These are phyloP conservation scores for Heliconius nattereri DNA, from an alignment of 1,140 invertebrate species.

Conservation along the genomic window DNA sequence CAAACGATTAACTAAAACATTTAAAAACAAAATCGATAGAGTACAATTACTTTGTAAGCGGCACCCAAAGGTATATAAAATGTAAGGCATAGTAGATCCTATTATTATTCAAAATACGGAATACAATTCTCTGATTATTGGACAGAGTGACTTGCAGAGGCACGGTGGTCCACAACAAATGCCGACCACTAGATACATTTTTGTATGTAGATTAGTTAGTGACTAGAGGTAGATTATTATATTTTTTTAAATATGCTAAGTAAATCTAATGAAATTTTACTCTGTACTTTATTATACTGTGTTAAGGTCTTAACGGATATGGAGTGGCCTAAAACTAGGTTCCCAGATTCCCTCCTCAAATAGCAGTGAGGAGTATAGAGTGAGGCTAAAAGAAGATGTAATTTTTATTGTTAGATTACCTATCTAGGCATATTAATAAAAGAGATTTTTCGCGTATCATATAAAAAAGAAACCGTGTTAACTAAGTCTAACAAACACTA, in stretches of 20 bases:
- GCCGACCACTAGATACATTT: slow-evolving; percentile 55
- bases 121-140: not conserved
- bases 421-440: no score
- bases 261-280: no score
- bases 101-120: not conserved
- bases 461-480: not conserved
- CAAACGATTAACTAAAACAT: slow-evolving; percentile 6
- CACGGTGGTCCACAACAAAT: slow-evolving; percentile 67
- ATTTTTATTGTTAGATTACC: no score
- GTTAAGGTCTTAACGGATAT: no score
- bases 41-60: slow-evolving; percentile 53
- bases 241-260: not conserved
- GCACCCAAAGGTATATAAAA: slow-evolving; percentile 17
- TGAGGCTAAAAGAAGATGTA: no score
- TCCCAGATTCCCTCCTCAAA: no score
- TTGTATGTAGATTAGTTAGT: slow-evolving; percentile 22
- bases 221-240: slow-evolving; percentile 13
- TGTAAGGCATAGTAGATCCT: not conserved
- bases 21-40: slow-evolving; percentile 63
- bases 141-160: slow-evolving; percentile 64
- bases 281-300: no score
- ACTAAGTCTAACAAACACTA: slow-evolving; percentile 4
- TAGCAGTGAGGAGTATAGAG: no score
- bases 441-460: no score
- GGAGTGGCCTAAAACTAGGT: no score